A percentile compares a stretch with the other conserved stretches of the same genome.
Conservation (phyloP, 2,888 invertebrate species). For the Drosophila pullipes region DNA sequence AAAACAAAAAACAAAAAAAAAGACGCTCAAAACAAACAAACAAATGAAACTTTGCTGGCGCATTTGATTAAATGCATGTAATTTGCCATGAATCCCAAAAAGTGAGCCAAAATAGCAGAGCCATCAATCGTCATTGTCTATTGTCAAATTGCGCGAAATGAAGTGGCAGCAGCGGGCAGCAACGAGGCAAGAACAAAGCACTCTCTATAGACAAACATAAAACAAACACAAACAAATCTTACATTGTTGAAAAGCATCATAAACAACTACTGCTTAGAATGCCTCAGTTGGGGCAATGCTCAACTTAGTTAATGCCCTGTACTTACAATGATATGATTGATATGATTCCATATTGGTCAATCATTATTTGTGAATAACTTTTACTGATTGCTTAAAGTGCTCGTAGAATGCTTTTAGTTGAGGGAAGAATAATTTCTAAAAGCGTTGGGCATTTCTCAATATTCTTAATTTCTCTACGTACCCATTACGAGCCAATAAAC, state of each 20-base stretch:
- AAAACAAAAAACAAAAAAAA: slow-evolving; percentile 11
- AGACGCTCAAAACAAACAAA: slow-evolving; percentile 35
- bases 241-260: slow-evolving; percentile 31
- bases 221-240: slow-evolving; percentile 22
- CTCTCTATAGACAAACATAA: slow-evolving; percentile 53
- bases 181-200: slow-evolving; percentile 21
- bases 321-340: background rate
- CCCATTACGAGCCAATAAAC: background rate
- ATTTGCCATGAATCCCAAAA: slow-evolving; percentile 52
- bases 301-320: slow-evolving; percentile 3
- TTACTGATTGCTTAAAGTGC: background rate
- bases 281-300: background rate
- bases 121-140: slow-evolving; percentile 75
- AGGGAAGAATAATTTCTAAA: background rate
- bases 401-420: background rate
- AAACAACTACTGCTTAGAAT: slow-evolving; percentile 10
- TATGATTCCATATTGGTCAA: background rate
- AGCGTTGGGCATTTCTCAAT: background rate
- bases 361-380: background rate
- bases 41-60: slow-evolving; percentile 61
- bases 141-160: slow-evolving; percentile 72
- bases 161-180: slow-evolving; percentile 35
- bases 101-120: slow-evolving; percentile 21
- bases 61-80: slow-evolving; percentile 77
- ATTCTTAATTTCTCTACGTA: background rate